phyloP scores from a whole-genome alignment of 2,888 invertebrate species.

The Nesidiocoris tenuis region DNA sequence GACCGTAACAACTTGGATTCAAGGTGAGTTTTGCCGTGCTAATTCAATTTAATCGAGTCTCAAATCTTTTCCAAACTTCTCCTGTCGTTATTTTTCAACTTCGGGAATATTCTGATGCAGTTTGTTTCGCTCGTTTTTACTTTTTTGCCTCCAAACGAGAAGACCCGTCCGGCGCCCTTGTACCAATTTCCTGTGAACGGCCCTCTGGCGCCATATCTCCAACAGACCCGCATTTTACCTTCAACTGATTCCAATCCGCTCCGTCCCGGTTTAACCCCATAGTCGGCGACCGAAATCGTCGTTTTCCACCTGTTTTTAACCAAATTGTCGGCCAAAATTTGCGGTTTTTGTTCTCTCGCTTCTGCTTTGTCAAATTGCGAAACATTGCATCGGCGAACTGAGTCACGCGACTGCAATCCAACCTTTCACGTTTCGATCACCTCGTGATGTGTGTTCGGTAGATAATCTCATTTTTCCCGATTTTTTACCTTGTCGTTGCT shows the following conservation, averaged over 20 bases:
- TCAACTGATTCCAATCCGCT: not conserved
- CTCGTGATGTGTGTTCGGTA: not conserved
- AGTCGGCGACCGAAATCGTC: no score
- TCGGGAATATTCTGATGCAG: not conserved
- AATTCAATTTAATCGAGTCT: constrained; percentile 62
- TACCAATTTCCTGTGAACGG: constrained; percentile 70
- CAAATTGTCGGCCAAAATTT: not conserved
- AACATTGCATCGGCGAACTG: not conserved
- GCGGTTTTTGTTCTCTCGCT: no score
- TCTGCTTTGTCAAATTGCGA: no score
- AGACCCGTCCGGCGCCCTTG: constrained; percentile 51
- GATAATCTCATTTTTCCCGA: no score
- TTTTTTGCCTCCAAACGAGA: not conserved
- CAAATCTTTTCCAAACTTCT: constrained; percentile 8
- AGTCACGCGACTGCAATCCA: not conserved
- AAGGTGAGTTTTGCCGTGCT: constrained; percentile 57
- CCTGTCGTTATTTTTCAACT: not conserved
- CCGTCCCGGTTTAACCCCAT: not conserved
- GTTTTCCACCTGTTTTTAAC: no score
- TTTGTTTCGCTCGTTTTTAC: not conserved
- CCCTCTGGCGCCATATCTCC: constrained; percentile 63
- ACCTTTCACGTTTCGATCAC: not conserved
- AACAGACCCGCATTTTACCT: not conserved
- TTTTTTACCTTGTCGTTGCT: no score
- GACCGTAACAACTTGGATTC: constrained; percentile 72